phyloP scores from a whole-genome alignment of 2,797 vertebrate species.

The Microctenopoma steveboyesi region DNA sequence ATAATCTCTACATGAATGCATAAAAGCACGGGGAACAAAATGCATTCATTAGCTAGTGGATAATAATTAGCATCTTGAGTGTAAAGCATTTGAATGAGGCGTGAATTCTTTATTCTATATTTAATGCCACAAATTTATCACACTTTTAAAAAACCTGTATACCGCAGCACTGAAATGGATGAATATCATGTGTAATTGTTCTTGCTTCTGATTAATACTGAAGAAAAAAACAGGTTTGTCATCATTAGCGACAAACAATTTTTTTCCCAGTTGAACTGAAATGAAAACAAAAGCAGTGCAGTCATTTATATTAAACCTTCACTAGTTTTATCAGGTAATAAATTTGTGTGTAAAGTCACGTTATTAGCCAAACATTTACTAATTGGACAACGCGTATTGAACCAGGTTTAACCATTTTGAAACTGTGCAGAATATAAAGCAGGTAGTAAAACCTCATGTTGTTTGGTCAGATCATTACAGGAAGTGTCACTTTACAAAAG shows the following conservation, averaged over 20 bases:
- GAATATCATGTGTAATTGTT: too few relatives aligned
- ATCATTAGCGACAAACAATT: too few relatives aligned
- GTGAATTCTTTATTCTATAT: not conserved
- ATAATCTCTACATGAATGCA: too few relatives aligned
- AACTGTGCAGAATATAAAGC: not conserved
- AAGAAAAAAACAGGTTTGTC: too few relatives aligned
- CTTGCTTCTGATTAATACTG: too few relatives aligned
- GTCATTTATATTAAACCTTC: not conserved
- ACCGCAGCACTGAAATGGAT: too few relatives aligned
- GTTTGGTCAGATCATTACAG: conserved; percentile 42
- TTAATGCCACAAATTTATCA: not conserved
- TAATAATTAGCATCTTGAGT: too few relatives aligned
- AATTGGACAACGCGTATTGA: not conserved
- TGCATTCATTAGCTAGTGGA: too few relatives aligned
- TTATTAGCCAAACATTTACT: not conserved
- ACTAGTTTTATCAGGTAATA: not conserved
- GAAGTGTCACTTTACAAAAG: conserved; percentile 62
- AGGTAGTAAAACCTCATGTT: not conserved
- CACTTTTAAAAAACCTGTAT: too few relatives aligned
- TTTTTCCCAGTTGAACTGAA: not conserved
- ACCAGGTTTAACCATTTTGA: not conserved
- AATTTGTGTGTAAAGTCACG: not conserved
- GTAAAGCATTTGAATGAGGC: not conserved
- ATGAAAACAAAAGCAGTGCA: not conserved
- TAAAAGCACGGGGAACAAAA: not conserved